A percentile compares a stretch with the other conserved stretches of the same genome.
Evolutionary conservation across 2,113 vertebrate genomes (phyloP).

Genomic region (Neodontobutis hainanensis): DNA sequence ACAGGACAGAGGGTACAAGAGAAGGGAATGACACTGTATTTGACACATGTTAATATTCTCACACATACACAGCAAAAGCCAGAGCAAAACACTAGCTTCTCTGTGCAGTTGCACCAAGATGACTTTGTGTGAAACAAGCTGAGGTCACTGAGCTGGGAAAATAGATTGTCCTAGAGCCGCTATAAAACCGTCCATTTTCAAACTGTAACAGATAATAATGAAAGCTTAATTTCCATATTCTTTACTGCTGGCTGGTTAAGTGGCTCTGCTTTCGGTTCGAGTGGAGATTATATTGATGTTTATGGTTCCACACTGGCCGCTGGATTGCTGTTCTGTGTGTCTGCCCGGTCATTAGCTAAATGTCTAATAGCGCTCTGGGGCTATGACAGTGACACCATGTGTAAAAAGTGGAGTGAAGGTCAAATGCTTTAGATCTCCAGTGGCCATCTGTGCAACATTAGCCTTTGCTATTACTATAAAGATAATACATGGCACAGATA

Average conservation of each 20-base stretch:
- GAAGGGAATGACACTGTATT: too few species aligned
- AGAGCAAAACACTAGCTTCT: slow-evolving; percentile 7
- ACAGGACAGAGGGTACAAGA: too few species aligned
- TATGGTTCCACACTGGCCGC: slow-evolving; percentile 42
- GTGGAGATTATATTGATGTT: slow-evolving; percentile 57
- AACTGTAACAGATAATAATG: slow-evolving; percentile 59
- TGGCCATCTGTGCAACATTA: slow-evolving; percentile 23
- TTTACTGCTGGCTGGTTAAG: slow-evolving; percentile 57
- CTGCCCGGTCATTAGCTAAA: slow-evolving; percentile 57
- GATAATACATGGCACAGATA: slow-evolving; percentile 6
- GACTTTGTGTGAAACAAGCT: slow-evolving; percentile 41
- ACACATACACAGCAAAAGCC: too few species aligned
- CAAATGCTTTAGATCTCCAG: slow-evolving; percentile 23
- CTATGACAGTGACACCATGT: slow-evolving; percentile 25
- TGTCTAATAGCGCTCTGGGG: slow-evolving; percentile 46
- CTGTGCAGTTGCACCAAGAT: slow-evolving; percentile 57
- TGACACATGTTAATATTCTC: too few species aligned
- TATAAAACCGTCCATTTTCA: slow-evolving; percentile 59
- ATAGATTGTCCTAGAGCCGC: slow-evolving; percentile 41
- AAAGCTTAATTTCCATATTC: slow-evolving; percentile 63
- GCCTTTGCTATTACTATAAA: slow-evolving; percentile 10
- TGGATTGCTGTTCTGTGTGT: slow-evolving; percentile 41
- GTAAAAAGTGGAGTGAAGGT: slow-evolving; percentile 43
- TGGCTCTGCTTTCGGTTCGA: slow-evolving; percentile 49
- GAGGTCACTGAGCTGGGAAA: slow-evolving; percentile 52